These are phyloP conservation scores for Platerodrilus igneus DNA, from an alignment of 2,888 invertebrate species.

Conservation along the genomic window DNA sequence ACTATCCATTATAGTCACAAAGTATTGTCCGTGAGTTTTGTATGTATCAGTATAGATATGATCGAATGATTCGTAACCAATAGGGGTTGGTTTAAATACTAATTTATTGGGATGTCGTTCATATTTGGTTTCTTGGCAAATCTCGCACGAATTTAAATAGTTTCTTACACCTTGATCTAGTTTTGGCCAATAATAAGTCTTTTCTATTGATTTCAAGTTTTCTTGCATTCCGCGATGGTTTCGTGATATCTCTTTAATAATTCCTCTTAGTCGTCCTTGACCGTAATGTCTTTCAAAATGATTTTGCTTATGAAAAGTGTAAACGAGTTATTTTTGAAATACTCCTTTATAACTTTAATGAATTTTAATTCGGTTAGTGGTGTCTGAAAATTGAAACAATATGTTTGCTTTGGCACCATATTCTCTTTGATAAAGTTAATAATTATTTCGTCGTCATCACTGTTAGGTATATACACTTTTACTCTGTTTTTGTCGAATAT, in stretches of 20 bases:
- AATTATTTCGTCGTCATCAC: too few species aligned
- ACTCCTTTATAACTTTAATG: too few species aligned
- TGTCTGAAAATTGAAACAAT: too few species aligned
- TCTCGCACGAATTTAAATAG: constrained; percentile 24
- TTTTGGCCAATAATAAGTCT: constrained; percentile 24
- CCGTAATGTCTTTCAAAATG: too few species aligned
- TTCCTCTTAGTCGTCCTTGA: constrained; percentile 10
- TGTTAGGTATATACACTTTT: too few species aligned
- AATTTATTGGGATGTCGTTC: constrained; percentile 23
- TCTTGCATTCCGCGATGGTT: constrained; percentile 21
- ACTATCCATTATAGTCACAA: constrained; percentile 26
- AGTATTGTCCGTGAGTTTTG: constrained; percentile 12
- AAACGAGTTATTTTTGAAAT: too few species aligned
- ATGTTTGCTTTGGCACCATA: too few species aligned
- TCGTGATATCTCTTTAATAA: constrained; percentile 19
- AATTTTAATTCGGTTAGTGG: too few species aligned
- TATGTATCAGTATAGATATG: constrained; percentile 18
- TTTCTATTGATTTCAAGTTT: constrained; percentile 18
- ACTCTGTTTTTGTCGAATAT: too few species aligned
- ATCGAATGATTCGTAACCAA: constrained; percentile 18
- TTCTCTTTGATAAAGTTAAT: too few species aligned
- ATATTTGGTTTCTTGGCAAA: constrained; percentile 24
- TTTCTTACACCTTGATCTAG: constrained; percentile 18
- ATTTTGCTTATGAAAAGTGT: too few species aligned
- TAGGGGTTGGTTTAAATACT: constrained; percentile 18